These are phyloP conservation scores for Belonocnema kinseyi DNA, from an alignment of 1,140 invertebrate species.

Conservation along the genomic window DNA sequence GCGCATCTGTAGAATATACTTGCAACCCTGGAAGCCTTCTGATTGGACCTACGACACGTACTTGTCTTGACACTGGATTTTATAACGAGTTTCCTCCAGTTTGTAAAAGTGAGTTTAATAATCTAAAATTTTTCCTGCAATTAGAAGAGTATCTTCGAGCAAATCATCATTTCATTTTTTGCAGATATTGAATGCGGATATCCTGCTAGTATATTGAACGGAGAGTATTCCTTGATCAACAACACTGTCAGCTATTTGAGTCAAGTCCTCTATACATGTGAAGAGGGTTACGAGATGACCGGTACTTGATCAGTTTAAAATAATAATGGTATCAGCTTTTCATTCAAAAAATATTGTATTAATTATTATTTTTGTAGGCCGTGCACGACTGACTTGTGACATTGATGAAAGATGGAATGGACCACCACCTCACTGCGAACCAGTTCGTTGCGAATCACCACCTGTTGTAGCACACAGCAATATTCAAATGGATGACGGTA, in stretches of 20 bases:
- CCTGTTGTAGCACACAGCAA: constrained; percentile 83
- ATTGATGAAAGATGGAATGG: constrained; percentile 96
- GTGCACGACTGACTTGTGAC: constrained; percentile 90
- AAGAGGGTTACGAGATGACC: constrained; percentile 89
- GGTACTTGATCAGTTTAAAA: constrained; percentile 63
- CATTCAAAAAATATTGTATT: neutral
- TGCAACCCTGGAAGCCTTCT: constrained; percentile 91
- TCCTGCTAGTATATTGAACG: constrained; percentile 90
- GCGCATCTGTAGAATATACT: constrained; percentile 89
- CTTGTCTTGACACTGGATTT: constrained; percentile 93
- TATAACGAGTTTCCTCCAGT: constrained; percentile 95
- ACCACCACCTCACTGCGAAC: constrained; percentile 91
- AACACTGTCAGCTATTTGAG: constrained; percentile 89
- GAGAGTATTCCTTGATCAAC: constrained; percentile 88
- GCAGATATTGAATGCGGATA: constrained; percentile 92
- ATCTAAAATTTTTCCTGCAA: too few relatives aligned
- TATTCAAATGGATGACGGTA: constrained; percentile 77
- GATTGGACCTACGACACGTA: constrained; percentile 88
- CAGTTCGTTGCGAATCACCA: constrained; percentile 86
- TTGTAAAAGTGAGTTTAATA: constrained; percentile 87
- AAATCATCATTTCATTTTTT: constrained; percentile 41
- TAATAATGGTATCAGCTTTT: constrained; percentile 15
- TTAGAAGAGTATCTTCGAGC: neutral
- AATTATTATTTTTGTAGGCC: constrained; percentile 68
- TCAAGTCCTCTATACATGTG: constrained; percentile 89